Evolutionary conservation across 2,113 vertebrate genomes (phyloP), one percentile per base, ranked within the genome.

Genomic region (Nansenia antarctica): DNA sequence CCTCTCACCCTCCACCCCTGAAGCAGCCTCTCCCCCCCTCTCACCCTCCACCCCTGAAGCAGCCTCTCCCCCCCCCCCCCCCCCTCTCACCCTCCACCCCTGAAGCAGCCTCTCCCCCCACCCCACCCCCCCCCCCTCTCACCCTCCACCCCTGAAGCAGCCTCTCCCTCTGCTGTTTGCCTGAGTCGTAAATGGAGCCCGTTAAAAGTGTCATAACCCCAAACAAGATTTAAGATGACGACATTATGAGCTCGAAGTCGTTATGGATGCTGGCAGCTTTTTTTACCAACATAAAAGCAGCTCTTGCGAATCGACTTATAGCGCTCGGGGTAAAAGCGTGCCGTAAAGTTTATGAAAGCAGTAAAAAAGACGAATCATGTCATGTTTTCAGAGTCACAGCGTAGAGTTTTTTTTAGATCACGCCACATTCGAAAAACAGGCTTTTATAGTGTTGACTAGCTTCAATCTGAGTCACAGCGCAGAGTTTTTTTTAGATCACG

Each of bases 311-410:
- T 83, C 79, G n/a, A n/a, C 20, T 3, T 49, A 7, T 49, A 49
- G 18, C 15, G n/a, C 45, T 49, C 45, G 20, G 7, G 20, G 45
- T n/a, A 54, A 37, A 15, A 32, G 67, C 66, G 69, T 5, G 72
- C 70, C 69, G 78, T 82, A 80, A 82, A 82, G 72, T 84, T 83
- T 72, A 83, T 65, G 14, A 37, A 76, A 63, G 80, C 77, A 20
- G 69, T 82, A 77, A 85, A 85, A 81, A 65, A 83, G 78, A 88
- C 87, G 77, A 77, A 83, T 86, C 65, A 73, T 65, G 9, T 34
- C 35, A 27, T 35, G n/a, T 34, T 35, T 20, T 60, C 1, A 22
- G 2, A 22, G 5, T 42, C 12, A 42, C 39, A n/a, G 15, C 4
- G 20, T 9, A 22, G 45, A 2, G 18, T 49, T 49, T 22, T 49